Conservation (phyloP, 2,888 invertebrate genomes). For the Parnassius apollo region DNA sequence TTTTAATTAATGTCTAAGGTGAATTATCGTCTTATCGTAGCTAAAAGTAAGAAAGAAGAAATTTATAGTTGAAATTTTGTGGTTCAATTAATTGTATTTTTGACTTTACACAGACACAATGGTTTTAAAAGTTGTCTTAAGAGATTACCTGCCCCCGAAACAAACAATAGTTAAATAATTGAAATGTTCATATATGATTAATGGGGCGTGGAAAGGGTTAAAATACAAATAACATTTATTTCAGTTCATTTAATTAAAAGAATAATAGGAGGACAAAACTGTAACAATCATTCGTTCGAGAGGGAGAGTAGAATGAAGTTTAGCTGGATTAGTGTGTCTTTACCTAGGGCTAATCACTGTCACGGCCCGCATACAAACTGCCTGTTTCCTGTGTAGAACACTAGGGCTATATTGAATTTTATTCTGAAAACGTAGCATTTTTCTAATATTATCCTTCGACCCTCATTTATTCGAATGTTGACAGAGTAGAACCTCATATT, state of each 20-base stretch:
- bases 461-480: slow-evolving; percentile 59
- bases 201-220: background rate
- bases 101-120: too few relatives aligned
- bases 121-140: background rate
- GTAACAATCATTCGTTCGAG: slow-evolving; percentile 35
- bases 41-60: too few relatives aligned
- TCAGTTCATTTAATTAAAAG: slow-evolving; percentile 19
- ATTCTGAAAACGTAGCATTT: slow-evolving; percentile 43
- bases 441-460: slow-evolving; percentile 38
- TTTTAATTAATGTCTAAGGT: too few relatives aligned
- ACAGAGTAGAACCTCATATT: slow-evolving; percentile 63
- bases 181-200: too few relatives aligned
- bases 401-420: slow-evolving; percentile 44
- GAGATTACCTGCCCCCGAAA: too few relatives aligned
- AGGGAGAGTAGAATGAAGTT: slow-evolving; percentile 35
- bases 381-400: slow-evolving; percentile 55
- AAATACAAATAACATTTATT: slow-evolving; percentile 10
- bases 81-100: too few relatives aligned
- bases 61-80: too few relatives aligned
- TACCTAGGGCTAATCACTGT: slow-evolving; percentile 66
- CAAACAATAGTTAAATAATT: too few relatives aligned
- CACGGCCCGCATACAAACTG: slow-evolving; percentile 74
- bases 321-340: slow-evolving; percentile 48
- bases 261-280: slow-evolving; percentile 7
- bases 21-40: too few relatives aligned